Base-by-base conservation (phyloP, 2,797 vertebrate species). In the Chelon labrosus region DNA sequence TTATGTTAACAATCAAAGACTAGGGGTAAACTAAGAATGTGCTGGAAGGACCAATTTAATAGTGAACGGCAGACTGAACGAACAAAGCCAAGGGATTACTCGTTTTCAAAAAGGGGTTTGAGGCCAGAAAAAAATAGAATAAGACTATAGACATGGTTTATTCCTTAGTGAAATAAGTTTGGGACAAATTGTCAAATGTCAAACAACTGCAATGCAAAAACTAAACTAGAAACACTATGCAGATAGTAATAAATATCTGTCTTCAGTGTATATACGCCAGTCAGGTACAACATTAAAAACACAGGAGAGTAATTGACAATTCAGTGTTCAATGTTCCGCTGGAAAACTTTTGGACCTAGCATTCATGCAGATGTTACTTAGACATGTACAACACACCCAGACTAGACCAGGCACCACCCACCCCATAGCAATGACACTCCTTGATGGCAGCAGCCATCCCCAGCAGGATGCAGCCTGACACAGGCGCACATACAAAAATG, bases 21-120 rank as follows among this genome's bases (percentile, higher is more conserved):
- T 65, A 63, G 9, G 35, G 2, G 42, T 46, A 56, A 76, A 71
- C 20, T 68, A 66, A 38, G 4, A 65, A 63, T 68, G 22, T 56
- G 62, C 14, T 4, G 60, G 27, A 52, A 72, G 63, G 11, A 62
- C 44, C 49, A 78, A 83, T 82, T 80, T 76, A 62, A 65, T 44
- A 59, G 72, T 27, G 12, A 66, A 65, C 17, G 0, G 57, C 51
- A 65, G 65, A 65, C 42, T 47, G 65, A 75, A 55, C 3, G 0
- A 19, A 55, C 70, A 73, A 89, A 88, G 53, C 64, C 55, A 12
- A 25, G 44, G 72, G 68, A 76, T 79, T 66, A 63, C 55, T 27
- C 11, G 1, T 67, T 66, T 63, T 61, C 8, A 49, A 39, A 63
- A 37, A 3, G 10, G 39, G 0, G 44, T 14, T 47, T 49, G 39